Base-by-base conservation (phyloP, 1,140 invertebrate genomes). In the Hetaerina americana region DNA sequence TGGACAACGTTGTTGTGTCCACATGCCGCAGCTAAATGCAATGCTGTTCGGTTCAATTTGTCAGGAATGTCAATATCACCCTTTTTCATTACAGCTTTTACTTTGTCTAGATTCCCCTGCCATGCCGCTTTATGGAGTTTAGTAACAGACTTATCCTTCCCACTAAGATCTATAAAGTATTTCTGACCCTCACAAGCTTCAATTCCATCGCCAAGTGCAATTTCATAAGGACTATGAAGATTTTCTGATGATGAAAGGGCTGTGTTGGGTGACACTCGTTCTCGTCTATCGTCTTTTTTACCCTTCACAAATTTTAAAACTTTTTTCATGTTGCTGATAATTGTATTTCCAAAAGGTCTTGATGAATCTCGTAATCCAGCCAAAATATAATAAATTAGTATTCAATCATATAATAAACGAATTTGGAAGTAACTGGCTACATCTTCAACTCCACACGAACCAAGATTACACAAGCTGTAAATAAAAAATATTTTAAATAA, bases 61-160 rank as follows among this genome's bases (percentile, higher is more conserved):
- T 80, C 79, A 24, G 75, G 73, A 26, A 40, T 70, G 74, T 79
- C 76, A 10, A 80, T 70, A 27, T 80, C 78, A 66, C 57, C 72
- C 40, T 76, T 76, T 70, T 78, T 79, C 8, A 76, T 27, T 26
- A 76, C 70, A 0, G 76, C 25, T 73, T 77, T 78, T 5, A 77
- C 69, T 76, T 77, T 80, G 25, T 76, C 78, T 49, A 79, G 68
- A 75, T 76, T 78, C 27, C 78, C 79, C 40, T 75, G 75, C 77
- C 77, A 79, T 10, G 78, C 76, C 26, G 78, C 77, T 73, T 77
- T 78, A 68, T 80, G 79, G 27, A 80, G 71, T 72, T 78, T 78
- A 0, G 75, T 76, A 72, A 80, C 75, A 22, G 71, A 73, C 66
- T 79, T 79, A 10, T 57, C 40, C 10, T n/a, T 57, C 15, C 40